Base-by-base conservation (phyloP, 2,888 invertebrate species). In the Caenorhabditis virilis region DNA sequence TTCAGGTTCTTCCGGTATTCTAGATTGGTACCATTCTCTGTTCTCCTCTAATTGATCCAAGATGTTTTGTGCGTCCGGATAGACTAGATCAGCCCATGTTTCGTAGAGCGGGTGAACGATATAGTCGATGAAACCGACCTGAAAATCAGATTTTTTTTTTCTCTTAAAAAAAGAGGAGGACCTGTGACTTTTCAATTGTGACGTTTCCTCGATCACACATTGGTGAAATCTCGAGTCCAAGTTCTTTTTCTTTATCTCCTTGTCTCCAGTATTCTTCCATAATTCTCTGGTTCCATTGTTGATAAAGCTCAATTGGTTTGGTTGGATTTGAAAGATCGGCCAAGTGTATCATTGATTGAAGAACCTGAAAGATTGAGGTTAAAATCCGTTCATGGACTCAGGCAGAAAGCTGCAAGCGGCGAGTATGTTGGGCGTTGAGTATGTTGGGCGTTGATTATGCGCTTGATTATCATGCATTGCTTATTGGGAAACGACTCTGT, bases 191-290 rank as follows among this genome's bases (percentile, higher is more conserved):
- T 86, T 97, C 97, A 84, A 98, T 91, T 36, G 95, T 95, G 48
- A 95, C 91, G 83, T 92, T 95, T 83, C 91, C 91, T 77, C 95
- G 89, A 86, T 98, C 97, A 86, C 98, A 98, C 97, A 98, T 98
- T 23, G 98, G 95, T 85, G 94, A 94, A 76, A 98, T 93, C 83
- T 97, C 95, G 89, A 97, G 89, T 78, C 93, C 93, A 77, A 90
- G 90, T 78, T 94, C 93, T 74, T 92, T 89, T 85, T 99, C 98
- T 75, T 91, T 69, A 46, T 69, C 72, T 33, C 97, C 97, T 86
- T 98, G 97, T 78, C 91, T 89, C 89, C 95, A 98, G 88, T 98
- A 98, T 85, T 98, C 97, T 84, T 95, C 94, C 93, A 98, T 94
- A 43, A 99, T 89, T 64, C 93, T 88, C 54, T 89, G 89, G 62